These are phyloP conservation scores for Melanotus villosus DNA, from an alignment of 2,888 invertebrate genomes.

Conservation along the genomic window DNA sequence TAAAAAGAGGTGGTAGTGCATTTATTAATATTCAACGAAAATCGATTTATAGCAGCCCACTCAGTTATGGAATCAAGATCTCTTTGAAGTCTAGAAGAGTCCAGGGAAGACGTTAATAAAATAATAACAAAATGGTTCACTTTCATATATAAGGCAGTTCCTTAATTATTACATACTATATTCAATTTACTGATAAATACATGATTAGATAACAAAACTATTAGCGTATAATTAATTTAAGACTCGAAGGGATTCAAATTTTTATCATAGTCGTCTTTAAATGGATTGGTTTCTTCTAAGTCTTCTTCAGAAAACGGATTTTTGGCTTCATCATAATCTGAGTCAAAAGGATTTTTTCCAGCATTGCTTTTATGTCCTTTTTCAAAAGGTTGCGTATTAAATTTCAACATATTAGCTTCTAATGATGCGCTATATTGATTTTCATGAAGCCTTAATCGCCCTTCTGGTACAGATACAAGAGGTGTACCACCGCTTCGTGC, in stretches of 20 bases:
- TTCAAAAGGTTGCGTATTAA: constrained; percentile 36
- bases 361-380: constrained; percentile 25
- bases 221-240: too few species aligned
- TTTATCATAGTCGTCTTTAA: constrained; percentile 79
- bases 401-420: constrained; percentile 72
- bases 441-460: constrained; percentile 72
- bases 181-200: too few species aligned
- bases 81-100: too few species aligned
- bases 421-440: constrained; percentile 74
- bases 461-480: constrained; percentile 72
- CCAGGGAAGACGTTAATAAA: too few species aligned
- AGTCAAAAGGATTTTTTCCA: constrained; percentile 57
- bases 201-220: too few species aligned
- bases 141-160: too few species aligned
- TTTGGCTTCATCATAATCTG: constrained; percentile 73
- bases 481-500: constrained; percentile 62
- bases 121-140: too few species aligned
- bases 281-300: constrained; percentile 72
- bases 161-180: too few species aligned
- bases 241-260: constrained; percentile 81
- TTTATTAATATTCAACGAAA: too few species aligned
- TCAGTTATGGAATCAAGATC: too few species aligned
- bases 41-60: too few species aligned
- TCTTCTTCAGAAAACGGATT: constrained; percentile 74
- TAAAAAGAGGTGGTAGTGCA: too few species aligned